phyloP scores from a whole-genome alignment of 92 coral and sea anemone genomes.

The Epizoanthus scotinus region DNA sequence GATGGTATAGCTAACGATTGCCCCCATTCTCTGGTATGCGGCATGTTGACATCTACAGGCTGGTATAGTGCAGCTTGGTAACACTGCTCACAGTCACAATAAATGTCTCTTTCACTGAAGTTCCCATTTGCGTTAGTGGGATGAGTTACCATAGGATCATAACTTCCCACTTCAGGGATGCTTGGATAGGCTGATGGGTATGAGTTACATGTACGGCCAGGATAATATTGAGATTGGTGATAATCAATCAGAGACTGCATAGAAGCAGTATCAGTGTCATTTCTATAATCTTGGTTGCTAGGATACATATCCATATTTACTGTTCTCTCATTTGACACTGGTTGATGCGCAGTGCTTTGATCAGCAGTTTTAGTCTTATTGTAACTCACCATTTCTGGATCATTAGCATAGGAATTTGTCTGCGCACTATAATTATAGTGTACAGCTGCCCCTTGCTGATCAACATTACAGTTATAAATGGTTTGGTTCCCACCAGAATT shows the following conservation, averaged over 20 bases:
- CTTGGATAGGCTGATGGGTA: not conserved
- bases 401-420: not conserved
- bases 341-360: not conserved
- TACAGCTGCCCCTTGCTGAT: not conserved
- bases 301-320: not conserved
- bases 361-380: not conserved
- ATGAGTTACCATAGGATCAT: not conserved
- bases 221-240: not conserved
- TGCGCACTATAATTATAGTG: not conserved
- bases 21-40: not conserved
- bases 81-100: constrained; percentile 39
- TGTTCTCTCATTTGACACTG: too few species aligned
- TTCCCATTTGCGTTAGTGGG: constrained; percentile 3
- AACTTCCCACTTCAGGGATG: not conserved
- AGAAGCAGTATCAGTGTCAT: not conserved
- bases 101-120: constrained; percentile 1
- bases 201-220: not conserved
- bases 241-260: not conserved
- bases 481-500: not conserved
- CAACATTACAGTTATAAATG: not conserved
- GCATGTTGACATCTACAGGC: not conserved
- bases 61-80: constrained; percentile 7
- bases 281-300: constrained; percentile 9
- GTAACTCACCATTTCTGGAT: not conserved
- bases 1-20: not conserved